These are phyloP conservation scores for Seriola dumerili DNA, from an alignment of 2,113 vertebrate species.

Conservation along the genomic window DNA sequence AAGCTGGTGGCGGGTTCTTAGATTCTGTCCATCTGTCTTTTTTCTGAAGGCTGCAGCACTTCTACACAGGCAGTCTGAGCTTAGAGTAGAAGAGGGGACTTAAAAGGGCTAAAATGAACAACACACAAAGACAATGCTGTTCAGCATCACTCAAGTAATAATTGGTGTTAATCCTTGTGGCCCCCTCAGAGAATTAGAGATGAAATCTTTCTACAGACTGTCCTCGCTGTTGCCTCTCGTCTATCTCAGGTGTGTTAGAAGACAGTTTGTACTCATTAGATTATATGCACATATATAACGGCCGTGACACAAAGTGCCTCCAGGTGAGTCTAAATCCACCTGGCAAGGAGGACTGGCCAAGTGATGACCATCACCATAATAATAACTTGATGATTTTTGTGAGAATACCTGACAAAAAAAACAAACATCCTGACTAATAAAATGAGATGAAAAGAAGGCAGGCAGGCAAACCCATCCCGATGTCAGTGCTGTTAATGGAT, in stretches of 20 bases:
- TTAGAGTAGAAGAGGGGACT: conserved; percentile 79
- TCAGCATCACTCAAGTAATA: conserved; percentile 68
- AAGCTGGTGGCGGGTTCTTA: conserved; percentile 80
- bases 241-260: conserved; percentile 85
- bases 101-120: conserved; percentile 88
- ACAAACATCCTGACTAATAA: conserved; percentile 18
- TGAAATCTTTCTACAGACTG: conserved; percentile 54
- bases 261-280: conserved; percentile 69
- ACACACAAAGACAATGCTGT: conserved; percentile 61
- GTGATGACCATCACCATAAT: conserved; percentile 71
- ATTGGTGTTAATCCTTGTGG: conserved; percentile 64
- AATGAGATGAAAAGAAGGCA: conserved; percentile 8
- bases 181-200: conserved; percentile 56
- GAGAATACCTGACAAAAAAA: conserved; percentile 10
- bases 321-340: conserved; percentile 67
- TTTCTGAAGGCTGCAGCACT: conserved; percentile 56
- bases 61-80: conserved; percentile 38
- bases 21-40: conserved; percentile 78
- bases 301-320: conserved; percentile 88
- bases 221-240: conserved; percentile 64
- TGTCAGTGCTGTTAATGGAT: not conserved
- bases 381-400: conserved; percentile 32
- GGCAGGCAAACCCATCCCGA: not conserved
- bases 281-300: conserved; percentile 76
- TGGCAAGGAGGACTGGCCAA: conserved; percentile 74